A percentile compares a stretch with the other conserved stretches of the same genome.
Evolutionary conservation across 1,140 invertebrate genomes (phyloP).

Genomic region (Notospermus geniculatus): DNA sequence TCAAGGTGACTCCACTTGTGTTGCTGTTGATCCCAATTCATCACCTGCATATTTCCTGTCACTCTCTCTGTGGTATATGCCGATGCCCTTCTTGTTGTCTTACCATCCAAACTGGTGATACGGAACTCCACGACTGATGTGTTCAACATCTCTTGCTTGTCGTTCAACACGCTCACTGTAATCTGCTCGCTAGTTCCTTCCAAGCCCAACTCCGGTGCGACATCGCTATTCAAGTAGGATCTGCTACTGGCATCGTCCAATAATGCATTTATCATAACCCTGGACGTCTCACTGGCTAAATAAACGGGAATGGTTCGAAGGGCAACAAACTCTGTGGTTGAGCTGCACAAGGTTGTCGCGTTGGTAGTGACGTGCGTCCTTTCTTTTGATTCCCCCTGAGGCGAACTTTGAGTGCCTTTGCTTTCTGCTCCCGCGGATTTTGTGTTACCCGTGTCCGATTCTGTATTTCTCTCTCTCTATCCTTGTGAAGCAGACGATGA

Average conservation of each 20-base stretch:
- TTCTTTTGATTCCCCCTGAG: too few species aligned
- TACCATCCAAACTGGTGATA: conserved; percentile 13
- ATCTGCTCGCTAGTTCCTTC: conserved; percentile 16
- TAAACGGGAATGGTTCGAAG: conserved; percentile 24
- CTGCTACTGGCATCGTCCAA: conserved; percentile 23
- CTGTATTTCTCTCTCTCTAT: too few species aligned
- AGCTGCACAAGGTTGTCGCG: too few species aligned
- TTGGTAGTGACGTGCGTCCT: too few species aligned
- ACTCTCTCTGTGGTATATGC: conserved; percentile 16
- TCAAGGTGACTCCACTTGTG: conserved; percentile 16
- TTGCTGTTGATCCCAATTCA: conserved; percentile 17
- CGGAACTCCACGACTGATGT: conserved; percentile 22
- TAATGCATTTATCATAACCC: conserved; percentile 20
- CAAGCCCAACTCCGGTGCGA: conserved; percentile 20
- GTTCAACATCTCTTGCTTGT: conserved; percentile 19
- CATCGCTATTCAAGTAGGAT: conserved; percentile 21
- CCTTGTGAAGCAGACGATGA: too few species aligned
- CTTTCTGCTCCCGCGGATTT: too few species aligned
- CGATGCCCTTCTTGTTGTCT: neutral
- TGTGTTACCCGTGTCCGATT: too few species aligned
- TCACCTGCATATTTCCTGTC: conserved; percentile 16
- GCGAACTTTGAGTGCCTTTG: too few species aligned
- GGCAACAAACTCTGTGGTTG: too few species aligned
- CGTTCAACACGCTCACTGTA: conserved; percentile 21
- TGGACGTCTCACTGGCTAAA: conserved; percentile 10